Evolutionary conservation across 2,888 invertebrate genomes (phyloP).

Genomic region (Chironomus tentans): DNA sequence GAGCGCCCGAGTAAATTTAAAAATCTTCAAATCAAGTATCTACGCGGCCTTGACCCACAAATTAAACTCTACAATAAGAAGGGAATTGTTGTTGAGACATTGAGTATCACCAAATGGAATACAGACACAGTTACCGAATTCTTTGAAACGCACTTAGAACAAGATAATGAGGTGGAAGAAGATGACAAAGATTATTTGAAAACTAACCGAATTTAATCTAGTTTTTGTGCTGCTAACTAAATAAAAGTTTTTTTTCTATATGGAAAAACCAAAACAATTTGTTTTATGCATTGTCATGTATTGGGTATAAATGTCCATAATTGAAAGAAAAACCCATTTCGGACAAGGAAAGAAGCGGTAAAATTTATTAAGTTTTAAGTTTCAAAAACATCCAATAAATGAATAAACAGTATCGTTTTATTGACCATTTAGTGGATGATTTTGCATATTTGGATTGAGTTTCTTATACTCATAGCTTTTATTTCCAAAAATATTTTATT

Average conservation of each 20-base stretch:
- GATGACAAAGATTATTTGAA: slow-evolving; percentile 50
- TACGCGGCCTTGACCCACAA: slow-evolving; percentile 87
- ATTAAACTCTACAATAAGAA: slow-evolving; percentile 82
- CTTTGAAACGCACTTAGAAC: slow-evolving; percentile 74
- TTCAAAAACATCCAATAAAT: too few species aligned
- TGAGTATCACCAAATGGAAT: slow-evolving; percentile 98
- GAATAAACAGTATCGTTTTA: too few species aligned
- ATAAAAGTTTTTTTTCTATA: not conserved
- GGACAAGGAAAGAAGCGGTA: too few species aligned
- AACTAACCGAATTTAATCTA: slow-evolving; percentile 47
- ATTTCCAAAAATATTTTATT: too few species aligned
- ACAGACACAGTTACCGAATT: slow-evolving; percentile 97
- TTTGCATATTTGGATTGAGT: too few species aligned
- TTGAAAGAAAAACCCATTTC: too few species aligned
- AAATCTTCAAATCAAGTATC: slow-evolving; percentile 84
- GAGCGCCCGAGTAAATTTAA: slow-evolving; percentile 82
- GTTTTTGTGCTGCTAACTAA: not conserved
- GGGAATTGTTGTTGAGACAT: slow-evolving; percentile 73
- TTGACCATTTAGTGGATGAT: too few species aligned
- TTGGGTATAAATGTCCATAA: too few species aligned
- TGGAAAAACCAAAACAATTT: too few species aligned
- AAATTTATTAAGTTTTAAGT: too few species aligned
- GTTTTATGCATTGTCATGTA: too few species aligned
- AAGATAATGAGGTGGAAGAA: slow-evolving; percentile 32
- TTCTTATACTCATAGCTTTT: too few species aligned